These are phyloP conservation scores for Tor tambroides DNA, from an alignment of 2,113 vertebrate species.

Conservation along the genomic window DNA sequence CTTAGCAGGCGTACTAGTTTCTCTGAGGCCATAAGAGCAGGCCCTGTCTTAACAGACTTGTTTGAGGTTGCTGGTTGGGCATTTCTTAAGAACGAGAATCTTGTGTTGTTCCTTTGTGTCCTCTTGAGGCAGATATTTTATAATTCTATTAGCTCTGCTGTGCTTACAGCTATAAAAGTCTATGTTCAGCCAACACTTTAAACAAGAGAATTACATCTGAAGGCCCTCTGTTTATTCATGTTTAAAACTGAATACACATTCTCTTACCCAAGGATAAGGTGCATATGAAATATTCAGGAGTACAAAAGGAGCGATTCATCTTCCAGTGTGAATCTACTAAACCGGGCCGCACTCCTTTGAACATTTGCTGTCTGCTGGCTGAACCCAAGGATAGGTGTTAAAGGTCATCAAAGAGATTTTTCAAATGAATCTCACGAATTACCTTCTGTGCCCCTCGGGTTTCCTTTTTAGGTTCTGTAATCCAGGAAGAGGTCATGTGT, in stretches of 20 bases:
- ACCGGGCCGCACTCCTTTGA: background rate
- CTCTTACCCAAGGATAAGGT: background rate
- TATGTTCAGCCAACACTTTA: slow-evolving; percentile 18
- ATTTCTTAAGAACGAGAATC: background rate
- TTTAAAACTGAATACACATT: background rate
- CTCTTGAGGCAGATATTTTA: background rate
- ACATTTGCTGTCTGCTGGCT: background rate
- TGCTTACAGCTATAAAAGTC: background rate
- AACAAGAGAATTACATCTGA: slow-evolving; percentile 25
- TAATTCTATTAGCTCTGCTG: slow-evolving; percentile 26
- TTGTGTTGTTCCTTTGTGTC: background rate
- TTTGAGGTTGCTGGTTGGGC: slow-evolving; percentile 22
- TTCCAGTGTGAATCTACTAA: background rate
- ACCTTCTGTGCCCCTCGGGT: too few relatives aligned
- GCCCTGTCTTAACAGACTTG: background rate
- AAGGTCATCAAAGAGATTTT: too few relatives aligned
- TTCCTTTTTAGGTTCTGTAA: too few relatives aligned
- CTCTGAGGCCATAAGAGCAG: background rate
- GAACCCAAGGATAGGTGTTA: background rate
- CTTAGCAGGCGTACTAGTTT: background rate
- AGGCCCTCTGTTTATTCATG: background rate
- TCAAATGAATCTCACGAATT: too few relatives aligned
- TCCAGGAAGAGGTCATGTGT: too few relatives aligned
- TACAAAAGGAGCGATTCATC: slow-evolving; percentile 16
- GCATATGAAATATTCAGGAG: slow-evolving; percentile 40